Evolutionary conservation across 2,113 vertebrate species (phyloP).

Genomic region (Excalfactoria chinensis): DNA sequence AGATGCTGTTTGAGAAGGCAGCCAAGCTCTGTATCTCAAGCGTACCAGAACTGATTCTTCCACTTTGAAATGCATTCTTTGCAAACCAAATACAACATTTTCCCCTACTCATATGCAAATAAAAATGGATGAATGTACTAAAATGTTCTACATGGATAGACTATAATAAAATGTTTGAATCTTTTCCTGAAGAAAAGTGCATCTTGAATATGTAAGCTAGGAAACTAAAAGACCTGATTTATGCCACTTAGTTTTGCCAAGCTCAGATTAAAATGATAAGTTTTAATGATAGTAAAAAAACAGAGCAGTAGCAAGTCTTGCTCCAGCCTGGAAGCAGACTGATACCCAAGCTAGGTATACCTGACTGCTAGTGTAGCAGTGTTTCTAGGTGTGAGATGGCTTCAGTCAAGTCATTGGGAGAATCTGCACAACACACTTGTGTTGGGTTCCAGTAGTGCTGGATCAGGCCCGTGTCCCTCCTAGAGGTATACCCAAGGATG

Average conservation of each 20-base stretch:
- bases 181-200: neutral
- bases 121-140: neutral
- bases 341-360: neutral
- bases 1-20: neutral
- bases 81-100: neutral
- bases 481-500: neutral
- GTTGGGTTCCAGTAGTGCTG: neutral
- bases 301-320: neutral
- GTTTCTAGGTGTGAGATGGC: neutral
- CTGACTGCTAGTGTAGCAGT: accelerated
- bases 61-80: neutral
- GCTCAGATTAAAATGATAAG: neutral
- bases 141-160: neutral
- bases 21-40: neutral
- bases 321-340: neutral
- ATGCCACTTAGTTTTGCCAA: neutral
- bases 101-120: neutral
- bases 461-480: neutral
- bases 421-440: neutral
- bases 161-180: neutral
- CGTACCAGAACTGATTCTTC: neutral
- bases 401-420: neutral
- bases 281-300: neutral
- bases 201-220: neutral
- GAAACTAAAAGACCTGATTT: neutral